A percentile compares a stretch with the other conserved stretches of the same genome.
These are phyloP conservation scores for Sebastiscus albofasciatus DNA, from an alignment of 2,797 vertebrate genomes.

Conservation along the genomic window DNA sequence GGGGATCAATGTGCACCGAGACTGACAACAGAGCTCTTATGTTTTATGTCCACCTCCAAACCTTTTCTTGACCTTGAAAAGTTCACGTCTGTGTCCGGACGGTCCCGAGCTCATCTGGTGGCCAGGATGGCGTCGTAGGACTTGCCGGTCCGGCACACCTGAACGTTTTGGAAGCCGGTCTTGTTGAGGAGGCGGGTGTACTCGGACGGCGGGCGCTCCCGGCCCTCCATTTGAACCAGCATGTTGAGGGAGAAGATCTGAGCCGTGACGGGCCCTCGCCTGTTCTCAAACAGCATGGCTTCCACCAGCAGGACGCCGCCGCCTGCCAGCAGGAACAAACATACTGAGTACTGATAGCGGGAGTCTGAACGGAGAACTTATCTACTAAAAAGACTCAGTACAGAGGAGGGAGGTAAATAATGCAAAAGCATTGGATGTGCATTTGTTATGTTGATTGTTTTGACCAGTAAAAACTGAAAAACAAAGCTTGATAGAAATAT, in stretches of 20 bases:
- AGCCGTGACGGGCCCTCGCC: slow-evolving; percentile 74
- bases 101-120: slow-evolving; percentile 65
- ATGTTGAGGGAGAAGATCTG: slow-evolving; percentile 85
- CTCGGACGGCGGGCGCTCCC: slow-evolving; percentile 75
- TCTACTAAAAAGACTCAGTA: background rate
- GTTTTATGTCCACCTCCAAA: background rate
- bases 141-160: slow-evolving; percentile 81
- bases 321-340: slow-evolving; percentile 49
- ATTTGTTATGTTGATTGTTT: background rate
- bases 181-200: slow-evolving; percentile 71
- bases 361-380: background rate
- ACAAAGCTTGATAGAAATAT: background rate
- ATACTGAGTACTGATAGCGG: rapidly evolving
- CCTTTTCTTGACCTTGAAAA: background rate
- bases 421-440: background rate
- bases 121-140: slow-evolving; percentile 82
- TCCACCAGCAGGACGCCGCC: slow-evolving; percentile 82
- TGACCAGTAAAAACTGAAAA: background rate
- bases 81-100: background rate
- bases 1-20: background rate
- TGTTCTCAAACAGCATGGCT: slow-evolving; percentile 79
- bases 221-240: slow-evolving; percentile 80
- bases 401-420: background rate
- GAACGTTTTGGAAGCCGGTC: slow-evolving; percentile 74
- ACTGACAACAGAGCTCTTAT: background rate